Evolutionary conservation across 2,113 vertebrate genomes (phyloP).

Genomic region (Canis aureus): DNA sequence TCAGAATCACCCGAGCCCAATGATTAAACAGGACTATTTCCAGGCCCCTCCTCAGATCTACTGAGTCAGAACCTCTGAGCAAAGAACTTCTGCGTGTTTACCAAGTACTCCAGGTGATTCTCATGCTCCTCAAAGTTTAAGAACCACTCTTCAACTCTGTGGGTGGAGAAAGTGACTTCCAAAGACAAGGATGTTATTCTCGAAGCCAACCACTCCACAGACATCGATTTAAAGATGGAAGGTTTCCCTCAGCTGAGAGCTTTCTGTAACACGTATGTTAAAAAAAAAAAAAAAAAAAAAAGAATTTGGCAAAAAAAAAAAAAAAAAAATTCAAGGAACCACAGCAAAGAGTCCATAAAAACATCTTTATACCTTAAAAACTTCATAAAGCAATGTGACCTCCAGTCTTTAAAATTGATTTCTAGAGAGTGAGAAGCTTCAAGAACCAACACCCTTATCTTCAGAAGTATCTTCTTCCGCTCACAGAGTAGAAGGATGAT

Average conservation of each 20-base stretch:
- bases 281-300: neutral
- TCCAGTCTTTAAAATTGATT: neutral
- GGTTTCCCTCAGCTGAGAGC: neutral
- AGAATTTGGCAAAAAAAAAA: no score
- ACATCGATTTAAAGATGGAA: neutral
- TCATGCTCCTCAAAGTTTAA: neutral
- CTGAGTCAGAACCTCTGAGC: neutral
- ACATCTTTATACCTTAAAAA: neutral
- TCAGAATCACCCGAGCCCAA: neutral
- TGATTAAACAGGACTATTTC: neutral
- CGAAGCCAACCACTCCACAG: neutral
- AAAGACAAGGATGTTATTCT: neutral
- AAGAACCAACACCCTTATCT: neutral
- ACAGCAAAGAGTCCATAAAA: neutral
- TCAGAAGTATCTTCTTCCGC: neutral
- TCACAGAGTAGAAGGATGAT: neutral
- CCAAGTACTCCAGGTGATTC: rapidly evolving
- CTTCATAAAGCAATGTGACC: conserved; percentile 12
- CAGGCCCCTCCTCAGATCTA: neutral
- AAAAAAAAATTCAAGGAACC: neutral
- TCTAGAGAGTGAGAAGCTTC: neutral
- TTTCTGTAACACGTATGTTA: neutral
- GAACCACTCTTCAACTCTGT: neutral
- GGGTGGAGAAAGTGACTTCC: neutral
- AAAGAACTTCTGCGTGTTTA: neutral